A percentile compares a stretch with the other conserved stretches of the same genome.
phyloP scores from a whole-genome alignment of 2,797 vertebrate genomes.

The Enteromius mattozi region DNA sequence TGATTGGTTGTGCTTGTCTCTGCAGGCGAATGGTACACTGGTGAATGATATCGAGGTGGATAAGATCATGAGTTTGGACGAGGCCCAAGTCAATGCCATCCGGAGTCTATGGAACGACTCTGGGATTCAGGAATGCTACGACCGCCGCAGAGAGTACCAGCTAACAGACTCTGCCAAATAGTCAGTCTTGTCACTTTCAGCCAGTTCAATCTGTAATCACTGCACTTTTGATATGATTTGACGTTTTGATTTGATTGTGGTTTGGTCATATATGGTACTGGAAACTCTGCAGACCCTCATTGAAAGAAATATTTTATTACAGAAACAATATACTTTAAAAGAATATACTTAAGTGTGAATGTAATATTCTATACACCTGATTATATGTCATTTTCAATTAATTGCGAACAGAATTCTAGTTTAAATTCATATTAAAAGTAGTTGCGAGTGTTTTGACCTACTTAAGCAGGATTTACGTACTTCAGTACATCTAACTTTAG shows the following conservation, averaged over 20 bases:
- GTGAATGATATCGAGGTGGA: slow-evolving; percentile 85
- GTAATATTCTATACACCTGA: not conserved
- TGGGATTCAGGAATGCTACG: slow-evolving; percentile 84
- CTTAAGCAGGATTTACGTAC: not conserved
- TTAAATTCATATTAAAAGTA: not conserved
- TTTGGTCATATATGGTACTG: not conserved
- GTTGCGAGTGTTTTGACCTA: not conserved
- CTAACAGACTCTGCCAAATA: slow-evolving; percentile 63
- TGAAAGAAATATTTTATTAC: not conserved
- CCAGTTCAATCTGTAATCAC: not conserved
- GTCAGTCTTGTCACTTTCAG: slow-evolving; percentile 47
- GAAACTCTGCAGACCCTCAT: not conserved
- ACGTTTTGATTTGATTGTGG: not conserved
- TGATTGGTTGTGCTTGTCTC: slow-evolving; percentile 40
- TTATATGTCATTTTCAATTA: not conserved
- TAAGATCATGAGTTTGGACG: slow-evolving; percentile 77
- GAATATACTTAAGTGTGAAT: not conserved
- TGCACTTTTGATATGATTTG: not conserved
- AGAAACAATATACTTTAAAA: not conserved
- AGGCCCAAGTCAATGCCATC: slow-evolving; percentile 74
- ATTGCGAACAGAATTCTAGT: not conserved
- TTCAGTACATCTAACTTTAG: not conserved
- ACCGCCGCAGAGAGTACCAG: slow-evolving; percentile 73
- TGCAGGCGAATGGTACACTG: slow-evolving; percentile 74
- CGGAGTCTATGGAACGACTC: slow-evolving; percentile 82